Base-by-base conservation (phyloP, 2,113 vertebrate genomes). In the Protomyctophum bolini region DNA sequence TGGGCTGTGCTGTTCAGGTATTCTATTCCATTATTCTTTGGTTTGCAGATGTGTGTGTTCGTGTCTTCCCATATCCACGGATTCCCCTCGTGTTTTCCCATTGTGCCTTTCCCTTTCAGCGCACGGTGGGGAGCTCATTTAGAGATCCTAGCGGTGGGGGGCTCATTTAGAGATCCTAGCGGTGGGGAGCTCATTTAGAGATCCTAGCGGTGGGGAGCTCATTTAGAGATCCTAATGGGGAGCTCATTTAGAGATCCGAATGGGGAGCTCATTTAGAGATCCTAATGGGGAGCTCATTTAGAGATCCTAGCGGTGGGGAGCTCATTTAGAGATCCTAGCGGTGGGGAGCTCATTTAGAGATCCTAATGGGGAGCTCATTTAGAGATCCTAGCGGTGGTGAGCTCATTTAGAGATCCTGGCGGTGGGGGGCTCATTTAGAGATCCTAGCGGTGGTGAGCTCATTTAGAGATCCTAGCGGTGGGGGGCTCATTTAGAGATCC, bases 1-100 rank as follows among this genome's bases (percentile, higher is more conserved):
- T 98, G 76, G 97, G 97, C 47, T 98, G 96, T 93, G 96, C 96
- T 10, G 96, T 98, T 80, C 97, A 98, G 95, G 97, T 98, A 87
- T 78, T 67, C 0, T 41, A 41, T 41, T 41, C 3, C 5, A 4
- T 6, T 41, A 41, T 41, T 41, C 33, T 41, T 41, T 41, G 62
- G 46, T 61, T 15, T 33, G 50, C 54, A 10, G 11, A 49, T 52
- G 49, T 12, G 28, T 58, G 58, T 41, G 29, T 1, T 10, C 9
- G 12, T 51, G 33, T 41, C 33, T 3, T 3, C 5, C 0, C 33
- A 41, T n/a, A 5, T 55, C 33, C 14, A 21, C 21, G 21, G 21
- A 21, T 21, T 21, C 21, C 21, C 1, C 21, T 21, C 21, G 21
- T 21, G n/a, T n/a, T n/a, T n/a, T n/a, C n/a, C n/a, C n/a, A n/a